Evolutionary conservation across 2,888 invertebrate genomes (phyloP).

Genomic region (Capitulum mitella): DNA sequence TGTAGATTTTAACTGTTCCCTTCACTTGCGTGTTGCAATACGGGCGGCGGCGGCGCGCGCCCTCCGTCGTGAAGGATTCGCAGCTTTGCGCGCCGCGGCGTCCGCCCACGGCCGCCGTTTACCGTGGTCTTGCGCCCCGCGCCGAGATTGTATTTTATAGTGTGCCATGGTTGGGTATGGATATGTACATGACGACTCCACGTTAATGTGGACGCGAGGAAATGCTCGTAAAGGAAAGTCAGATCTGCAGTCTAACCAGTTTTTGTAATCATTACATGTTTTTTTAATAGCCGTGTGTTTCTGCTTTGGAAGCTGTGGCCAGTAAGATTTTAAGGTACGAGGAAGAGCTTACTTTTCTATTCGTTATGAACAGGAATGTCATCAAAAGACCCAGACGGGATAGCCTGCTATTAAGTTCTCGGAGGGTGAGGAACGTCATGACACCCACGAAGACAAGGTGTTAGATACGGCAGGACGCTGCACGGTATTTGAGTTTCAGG

Average conservation of each 20-base stretch:
- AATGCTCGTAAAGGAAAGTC: neutral
- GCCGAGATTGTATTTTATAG: constrained; percentile 9
- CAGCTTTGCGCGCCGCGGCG: neutral
- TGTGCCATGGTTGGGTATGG: neutral
- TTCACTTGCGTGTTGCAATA: neutral
- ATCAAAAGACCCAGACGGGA: no score
- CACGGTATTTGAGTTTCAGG: no score
- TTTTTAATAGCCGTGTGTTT: no score
- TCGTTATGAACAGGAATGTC: no score
- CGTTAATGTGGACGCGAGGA: neutral
- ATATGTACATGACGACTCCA: neutral
- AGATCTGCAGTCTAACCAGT: constrained; percentile 15
- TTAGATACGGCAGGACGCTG: no score
- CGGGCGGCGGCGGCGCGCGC: neutral
- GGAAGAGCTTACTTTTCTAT: no score
- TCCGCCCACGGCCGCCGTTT: neutral
- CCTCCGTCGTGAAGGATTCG: neutral
- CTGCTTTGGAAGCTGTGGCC: no score
- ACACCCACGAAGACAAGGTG: no score
- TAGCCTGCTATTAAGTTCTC: no score
- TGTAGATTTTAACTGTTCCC: constrained; percentile 1
- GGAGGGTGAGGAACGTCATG: no score
- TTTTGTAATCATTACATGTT: constrained; percentile 23
- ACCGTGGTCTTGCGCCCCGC: neutral
- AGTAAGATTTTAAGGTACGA: no score